Percentiles rank a stretch among this genome's conserved stretches.
Conservation (phyloP, 35 echinoderm and acorn worm species). For the Strongylocentrotus purpuratus region DNA sequence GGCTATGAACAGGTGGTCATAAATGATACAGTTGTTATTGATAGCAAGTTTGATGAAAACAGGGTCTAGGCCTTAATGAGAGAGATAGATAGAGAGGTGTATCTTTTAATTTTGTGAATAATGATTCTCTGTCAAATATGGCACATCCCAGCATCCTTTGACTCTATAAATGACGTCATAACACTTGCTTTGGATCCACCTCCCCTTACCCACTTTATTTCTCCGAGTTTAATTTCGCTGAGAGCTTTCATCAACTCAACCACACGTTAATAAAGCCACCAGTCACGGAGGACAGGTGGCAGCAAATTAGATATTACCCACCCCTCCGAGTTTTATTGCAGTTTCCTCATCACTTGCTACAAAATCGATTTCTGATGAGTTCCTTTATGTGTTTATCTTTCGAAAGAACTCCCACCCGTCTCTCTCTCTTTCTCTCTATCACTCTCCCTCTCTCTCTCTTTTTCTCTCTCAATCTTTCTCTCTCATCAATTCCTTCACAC, state of each 20-base stretch:
- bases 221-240: constrained; percentile 2
- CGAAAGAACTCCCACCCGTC: background rate
- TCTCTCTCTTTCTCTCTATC: no score
- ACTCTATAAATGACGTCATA: background rate
- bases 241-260: background rate
- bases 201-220: background rate
- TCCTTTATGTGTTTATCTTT: background rate
- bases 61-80: no score
- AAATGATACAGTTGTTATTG: no score
- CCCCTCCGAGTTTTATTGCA: constrained; percentile 15
- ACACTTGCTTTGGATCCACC: background rate
- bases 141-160: background rate
- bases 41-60: no score
- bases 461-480: no score
- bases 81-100: no score
- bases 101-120: no score
- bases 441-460: no score
- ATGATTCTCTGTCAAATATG: background rate
- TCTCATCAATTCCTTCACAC: background rate
- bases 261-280: background rate
- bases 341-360: background rate
- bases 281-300: background rate
- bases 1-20: no score
- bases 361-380: constrained; percentile 18
- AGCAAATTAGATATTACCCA: constrained; percentile 18